These are phyloP conservation scores for Chelonoidis abingdonii DNA, from an alignment of 2,113 vertebrate genomes.

Conservation along the genomic window DNA sequence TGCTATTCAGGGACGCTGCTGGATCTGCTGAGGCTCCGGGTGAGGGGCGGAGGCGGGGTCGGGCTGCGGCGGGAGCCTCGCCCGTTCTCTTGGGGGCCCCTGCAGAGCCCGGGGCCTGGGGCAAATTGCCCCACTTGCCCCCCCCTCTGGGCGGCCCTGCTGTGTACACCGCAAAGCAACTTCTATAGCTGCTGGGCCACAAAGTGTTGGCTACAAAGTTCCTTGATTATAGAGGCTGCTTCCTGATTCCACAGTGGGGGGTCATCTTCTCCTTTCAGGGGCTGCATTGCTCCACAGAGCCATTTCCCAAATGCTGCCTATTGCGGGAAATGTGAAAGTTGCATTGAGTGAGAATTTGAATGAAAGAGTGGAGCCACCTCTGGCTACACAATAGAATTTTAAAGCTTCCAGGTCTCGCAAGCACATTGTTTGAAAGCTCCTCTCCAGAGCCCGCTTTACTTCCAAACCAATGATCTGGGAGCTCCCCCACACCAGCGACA, in stretches of 20 bases:
- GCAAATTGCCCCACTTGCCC: too few relatives aligned
- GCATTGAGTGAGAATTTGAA: neutral
- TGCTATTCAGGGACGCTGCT: too few relatives aligned
- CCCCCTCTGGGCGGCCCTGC: too few relatives aligned
- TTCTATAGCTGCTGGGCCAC: neutral
- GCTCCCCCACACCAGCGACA: neutral
- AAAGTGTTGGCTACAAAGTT: neutral
- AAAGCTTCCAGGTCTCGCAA: neutral
- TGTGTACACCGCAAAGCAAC: neutral
- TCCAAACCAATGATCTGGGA: neutral
- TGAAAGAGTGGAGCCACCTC: neutral
- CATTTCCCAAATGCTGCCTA: neutral
- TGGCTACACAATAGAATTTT: neutral
- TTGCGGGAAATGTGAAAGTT: neutral
- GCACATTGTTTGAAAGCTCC: accelerated
- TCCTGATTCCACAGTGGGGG: neutral
- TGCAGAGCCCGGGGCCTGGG: too few relatives aligned
- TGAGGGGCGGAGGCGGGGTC: too few relatives aligned
- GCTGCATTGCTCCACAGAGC: neutral
- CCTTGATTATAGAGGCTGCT: neutral
- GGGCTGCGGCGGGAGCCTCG: too few relatives aligned
- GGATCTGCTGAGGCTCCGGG: too few relatives aligned
- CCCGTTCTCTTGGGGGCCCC: too few relatives aligned
- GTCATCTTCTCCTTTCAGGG: neutral
- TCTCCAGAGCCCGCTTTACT: neutral